Evolutionary conservation across 2,797 vertebrate species (phyloP), one percentile per base, ranked within the genome.

Genomic region (Falco rusticolus): DNA sequence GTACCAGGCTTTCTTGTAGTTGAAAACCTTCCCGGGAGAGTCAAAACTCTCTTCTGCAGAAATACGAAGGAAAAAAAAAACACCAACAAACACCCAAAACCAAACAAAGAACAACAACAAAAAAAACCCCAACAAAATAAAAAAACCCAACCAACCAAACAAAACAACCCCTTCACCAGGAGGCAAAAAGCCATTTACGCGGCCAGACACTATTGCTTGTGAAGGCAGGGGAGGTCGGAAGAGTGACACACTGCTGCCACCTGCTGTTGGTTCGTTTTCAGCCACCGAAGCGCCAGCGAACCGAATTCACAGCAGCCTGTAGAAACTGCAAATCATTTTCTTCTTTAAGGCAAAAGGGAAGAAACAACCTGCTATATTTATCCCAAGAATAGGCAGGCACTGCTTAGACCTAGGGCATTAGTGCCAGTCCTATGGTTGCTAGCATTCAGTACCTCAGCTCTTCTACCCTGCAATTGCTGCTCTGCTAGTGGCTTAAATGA

Each of bases 251-350:
- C 77, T 89, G 74, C 93, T 95, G 95, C 96, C 95, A 94, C 88
- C 94, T 96, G 91, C 77, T 87, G 93, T 59, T 88, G 59, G 20
- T 69, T 84, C 41, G 11, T 94, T 88, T 93, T 79, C 88, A 80
- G 45, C 61, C 66, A 59, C 45, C 0, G 3, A 59, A 84, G 31
- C 37, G 82, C 22, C 50, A 34, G 54, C 41, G 69, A 96, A 82
- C 47, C 33, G 39, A 84, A 79, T 57, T 63, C 25, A 16, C 43
- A 61, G 83, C 41, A 75, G 34, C 70, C 66, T 39, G 53, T 41
- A 76, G 77, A 91, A 87, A 74, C 33, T 83, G 56, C 68, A 74
- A 60, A 77, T 54, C 9, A 11, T 72, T 79, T 72, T 2, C 1
- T 43, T 92, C 60, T 89, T 71, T 60, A 74, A n/a, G 33, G 39